Base-by-base conservation (phyloP, 2,888 invertebrate genomes). In the Barypeithes pellucidus region DNA sequence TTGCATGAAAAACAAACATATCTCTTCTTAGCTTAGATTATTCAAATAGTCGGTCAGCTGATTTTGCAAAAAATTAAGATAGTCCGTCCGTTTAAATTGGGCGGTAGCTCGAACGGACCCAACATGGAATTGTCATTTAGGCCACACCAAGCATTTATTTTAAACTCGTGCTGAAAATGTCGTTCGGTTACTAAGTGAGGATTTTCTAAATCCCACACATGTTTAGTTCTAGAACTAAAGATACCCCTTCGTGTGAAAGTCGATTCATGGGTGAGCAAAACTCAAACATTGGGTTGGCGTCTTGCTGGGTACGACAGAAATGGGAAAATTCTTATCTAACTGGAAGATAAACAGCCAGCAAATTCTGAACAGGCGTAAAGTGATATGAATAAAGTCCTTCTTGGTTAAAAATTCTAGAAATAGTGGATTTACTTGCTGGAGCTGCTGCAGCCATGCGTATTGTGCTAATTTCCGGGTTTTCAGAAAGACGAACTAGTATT, bases 61-160 rank as follows among this genome's bases (percentile, higher is more conserved):
- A n/a, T n/a, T n/a, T n/a, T n/a, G n/a, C n/a, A n/a, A n/a, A n/a
- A n/a, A n/a, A n/a, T n/a, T n/a, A n/a, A n/a, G n/a, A n/a, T n/a
- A n/a, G n/a, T n/a, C n/a, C n/a, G n/a, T n/a, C n/a, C n/a, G n/a
- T n/a, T n/a, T n/a, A n/a, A n/a, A n/a, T n/a, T n/a, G n/a, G n/a
- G n/a, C n/a, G n/a, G n/a, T n/a, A 22, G 4, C n/a, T 43, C 43
- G 22, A n/a, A n/a, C n/a, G n/a, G n/a, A n/a, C n/a, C 39, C 43
- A 73, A 20, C 4, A 67, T 2, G 41, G 61, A 20, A 41, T 67
- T 33, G 9, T 20, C 68, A 41, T 66, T 47, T 14, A 68, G 39
- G 16, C 47, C 75, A 65, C 68, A 54, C 75, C 63, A 75, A 43
- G 72, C 18, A 29, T n/a, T n/a, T n/a, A n/a, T n/a, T n/a, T n/a